These are phyloP conservation scores for Malurus splendens DNA, from an alignment of 2,797 vertebrate species.

Conservation along the genomic window DNA sequence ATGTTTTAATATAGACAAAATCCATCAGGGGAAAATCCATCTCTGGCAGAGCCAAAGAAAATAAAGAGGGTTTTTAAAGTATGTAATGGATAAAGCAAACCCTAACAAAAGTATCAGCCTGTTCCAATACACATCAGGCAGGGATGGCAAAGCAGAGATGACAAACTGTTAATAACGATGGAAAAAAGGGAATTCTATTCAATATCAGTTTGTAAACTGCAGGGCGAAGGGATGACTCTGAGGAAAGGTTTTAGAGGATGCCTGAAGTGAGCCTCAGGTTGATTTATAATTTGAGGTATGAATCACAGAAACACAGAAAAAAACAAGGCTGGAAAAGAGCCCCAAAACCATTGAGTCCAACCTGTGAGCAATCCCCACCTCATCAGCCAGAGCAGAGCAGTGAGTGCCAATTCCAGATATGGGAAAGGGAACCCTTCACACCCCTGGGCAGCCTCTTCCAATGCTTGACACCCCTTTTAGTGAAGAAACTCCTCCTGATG, in stretches of 20 bases:
- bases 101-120: not conserved
- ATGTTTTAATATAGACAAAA: not conserved
- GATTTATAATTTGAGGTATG: not conserved
- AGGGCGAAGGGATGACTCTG: not conserved
- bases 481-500: not conserved
- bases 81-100: not conserved
- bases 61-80: not conserved
- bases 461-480: not conserved
- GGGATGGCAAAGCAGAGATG: not conserved
- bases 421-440: not conserved
- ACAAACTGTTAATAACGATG: not conserved
- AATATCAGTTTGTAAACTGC: not conserved
- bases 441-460: not conserved
- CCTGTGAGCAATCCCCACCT: fast-evolving
- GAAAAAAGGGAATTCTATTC: conserved; percentile 12
- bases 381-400: not conserved
- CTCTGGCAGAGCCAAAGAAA: not conserved
- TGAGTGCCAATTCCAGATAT: fast-evolving
- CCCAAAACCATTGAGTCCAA: not conserved
- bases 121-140: not conserved
- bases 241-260: not conserved
- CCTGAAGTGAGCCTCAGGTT: not conserved
- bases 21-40: not conserved
- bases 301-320: not conserved
- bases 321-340: not conserved